phyloP scores from a whole-genome alignment of 1,140 invertebrate genomes.

The Tetranychus urticae region DNA sequence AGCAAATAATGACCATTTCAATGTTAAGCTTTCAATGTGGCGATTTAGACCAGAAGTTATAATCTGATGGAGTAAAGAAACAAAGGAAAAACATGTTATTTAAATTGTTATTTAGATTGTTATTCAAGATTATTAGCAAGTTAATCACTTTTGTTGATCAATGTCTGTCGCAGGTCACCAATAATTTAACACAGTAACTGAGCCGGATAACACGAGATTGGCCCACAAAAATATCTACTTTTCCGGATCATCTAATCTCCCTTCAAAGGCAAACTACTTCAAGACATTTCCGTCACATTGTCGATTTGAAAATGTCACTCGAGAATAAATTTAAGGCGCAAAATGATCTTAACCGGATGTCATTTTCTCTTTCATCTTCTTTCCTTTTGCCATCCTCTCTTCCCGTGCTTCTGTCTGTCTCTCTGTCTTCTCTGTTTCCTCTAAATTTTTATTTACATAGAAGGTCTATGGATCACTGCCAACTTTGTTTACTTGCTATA shows the following conservation, averaged over 20 bases:
- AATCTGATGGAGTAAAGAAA: background rate
- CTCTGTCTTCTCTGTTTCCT: too few species aligned
- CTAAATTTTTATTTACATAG: too few species aligned
- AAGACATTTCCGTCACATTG: background rate
- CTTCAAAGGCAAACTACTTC: too few species aligned
- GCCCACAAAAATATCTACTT: background rate
- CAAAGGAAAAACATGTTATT: background rate
- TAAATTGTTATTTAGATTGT: background rate
- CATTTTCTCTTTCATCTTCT: too few species aligned
- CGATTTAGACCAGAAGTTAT: background rate
- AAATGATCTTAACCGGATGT: too few species aligned
- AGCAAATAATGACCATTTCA: constrained; percentile 10
- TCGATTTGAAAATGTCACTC: background rate
- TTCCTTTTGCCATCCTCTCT: too few species aligned
- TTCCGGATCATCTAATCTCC: background rate
- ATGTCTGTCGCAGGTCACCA: background rate
- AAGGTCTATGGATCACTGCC: too few species aligned
- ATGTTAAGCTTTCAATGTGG: constrained; percentile 1
- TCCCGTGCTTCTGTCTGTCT: too few species aligned
- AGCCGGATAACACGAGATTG: background rate
- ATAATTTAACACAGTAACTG: background rate
- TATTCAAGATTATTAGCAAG: too few species aligned
- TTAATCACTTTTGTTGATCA: too few species aligned
- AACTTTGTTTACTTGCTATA: too few species aligned
- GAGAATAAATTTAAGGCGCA: background rate